Evolutionary conservation across 1,140 invertebrate genomes (phyloP).

Genomic region (Dryas iulia): DNA sequence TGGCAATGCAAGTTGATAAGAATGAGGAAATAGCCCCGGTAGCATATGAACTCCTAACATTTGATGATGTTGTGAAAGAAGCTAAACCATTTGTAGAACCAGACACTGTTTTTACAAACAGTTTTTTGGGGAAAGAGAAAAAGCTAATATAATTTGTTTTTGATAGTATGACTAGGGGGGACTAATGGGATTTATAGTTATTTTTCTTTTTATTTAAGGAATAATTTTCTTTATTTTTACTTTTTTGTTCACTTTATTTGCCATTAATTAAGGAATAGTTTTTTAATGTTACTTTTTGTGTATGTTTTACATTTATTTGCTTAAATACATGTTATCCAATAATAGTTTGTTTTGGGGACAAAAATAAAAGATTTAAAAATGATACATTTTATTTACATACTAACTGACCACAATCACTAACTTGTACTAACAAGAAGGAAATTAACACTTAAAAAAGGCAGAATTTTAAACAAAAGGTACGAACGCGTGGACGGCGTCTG

Average conservation of each 20-base stretch:
- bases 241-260: too few species aligned
- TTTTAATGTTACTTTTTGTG: background rate
- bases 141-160: background rate
- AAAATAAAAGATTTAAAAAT: constrained; percentile 2
- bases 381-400: constrained; percentile 23
- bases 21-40: constrained; percentile 26
- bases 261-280: too few species aligned
- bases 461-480: constrained; percentile 82
- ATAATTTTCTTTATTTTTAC: background rate
- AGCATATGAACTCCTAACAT: constrained; percentile 76
- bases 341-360: background rate
- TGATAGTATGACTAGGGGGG: background rate
- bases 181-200: background rate
- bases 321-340: constrained; percentile 19
- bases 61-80: constrained; percentile 81
- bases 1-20: constrained; percentile 81
- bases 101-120: constrained; percentile 80
- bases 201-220: background rate
- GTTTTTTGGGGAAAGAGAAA: constrained; percentile 77
- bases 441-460: background rate
- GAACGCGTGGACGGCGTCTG: constrained; percentile 96
- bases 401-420: constrained; percentile 25
- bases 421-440: constrained; percentile 35
- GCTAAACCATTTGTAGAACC: constrained; percentile 75
- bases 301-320: background rate